Base-by-base conservation (phyloP, 2,888 invertebrate genomes). In the Plebejus argus region DNA sequence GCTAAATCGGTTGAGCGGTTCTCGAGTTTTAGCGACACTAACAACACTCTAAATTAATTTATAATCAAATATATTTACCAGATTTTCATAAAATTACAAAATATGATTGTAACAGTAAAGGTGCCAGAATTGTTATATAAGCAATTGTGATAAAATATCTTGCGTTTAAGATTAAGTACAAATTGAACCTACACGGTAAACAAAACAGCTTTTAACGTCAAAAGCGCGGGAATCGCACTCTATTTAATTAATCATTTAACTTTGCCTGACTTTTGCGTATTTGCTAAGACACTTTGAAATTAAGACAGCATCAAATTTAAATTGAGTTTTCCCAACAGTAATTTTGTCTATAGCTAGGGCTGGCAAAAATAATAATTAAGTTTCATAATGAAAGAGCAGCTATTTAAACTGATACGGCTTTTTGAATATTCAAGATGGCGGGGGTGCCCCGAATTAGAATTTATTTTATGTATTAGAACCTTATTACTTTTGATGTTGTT, bases 321-420 rank as follows among this genome's bases (percentile, higher is more conserved):
- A 91, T 91, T 89, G 88, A 90, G 88, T 90, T 92, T 87, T 85
- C 86, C 86, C 85, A 87, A 87, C 87, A 86, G 88, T 89, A 88
- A 91, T 90, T 90, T 84, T 83, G 81, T 83, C 83, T 85, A 84
- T 85, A 84, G 84, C 86, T 87, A 84, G 84, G 83, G 85, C 85
- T 85, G 85, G 88, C 88, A 89, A 87, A 90, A 89, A 90, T 89
- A 90, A 90, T 91, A 90, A 92, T 91, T 89, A 88, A 87, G 86
- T 88, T 90, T 82, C 82, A 80, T 81, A 80, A 83, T 82, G 79
- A 80, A 77, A 77, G 58, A 81, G 78, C 80, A 81, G 81, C 81
- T 81, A 81, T 81, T 81, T 80, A 82, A 80, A 81, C 81, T 80
- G 77, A 76, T 74, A 76, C 61, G 23, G 53, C 76, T 78, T 74